These are phyloP conservation scores for Myotis vivesi DNA, from an alignment of 2,797 vertebrate genomes.

Conservation along the genomic window DNA sequence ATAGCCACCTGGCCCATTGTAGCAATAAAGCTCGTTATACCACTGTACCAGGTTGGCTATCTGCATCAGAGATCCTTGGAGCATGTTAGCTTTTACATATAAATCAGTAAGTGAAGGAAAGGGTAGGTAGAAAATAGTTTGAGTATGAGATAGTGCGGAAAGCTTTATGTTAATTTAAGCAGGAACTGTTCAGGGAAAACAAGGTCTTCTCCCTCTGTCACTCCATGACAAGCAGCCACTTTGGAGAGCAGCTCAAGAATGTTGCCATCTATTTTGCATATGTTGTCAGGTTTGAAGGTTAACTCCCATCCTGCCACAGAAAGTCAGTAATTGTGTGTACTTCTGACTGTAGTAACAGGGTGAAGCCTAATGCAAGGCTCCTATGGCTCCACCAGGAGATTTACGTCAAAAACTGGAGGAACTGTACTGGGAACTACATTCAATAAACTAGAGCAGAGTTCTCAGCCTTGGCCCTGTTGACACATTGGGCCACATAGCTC, in stretches of 20 bases:
- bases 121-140: background rate
- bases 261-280: background rate
- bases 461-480: background rate
- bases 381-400: slow-evolving; percentile 14
- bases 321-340: background rate
- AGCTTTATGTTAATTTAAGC: background rate
- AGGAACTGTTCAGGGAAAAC: background rate
- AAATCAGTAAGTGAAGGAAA: background rate
- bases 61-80: background rate
- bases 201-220: background rate
- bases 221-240: background rate
- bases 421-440: background rate
- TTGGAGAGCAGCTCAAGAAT: background rate
- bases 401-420: background rate
- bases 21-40: background rate
- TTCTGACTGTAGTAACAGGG: background rate
- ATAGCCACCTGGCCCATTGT: background rate
- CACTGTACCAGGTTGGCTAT: background rate
- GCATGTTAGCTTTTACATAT: background rate
- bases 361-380: background rate
- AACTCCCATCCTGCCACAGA: background rate
- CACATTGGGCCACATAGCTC: background rate
- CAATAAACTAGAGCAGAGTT: background rate
- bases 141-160: background rate
- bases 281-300: background rate